Base-by-base conservation (phyloP, 2,113 vertebrate genomes). In the Xenopus laevis region DNA sequence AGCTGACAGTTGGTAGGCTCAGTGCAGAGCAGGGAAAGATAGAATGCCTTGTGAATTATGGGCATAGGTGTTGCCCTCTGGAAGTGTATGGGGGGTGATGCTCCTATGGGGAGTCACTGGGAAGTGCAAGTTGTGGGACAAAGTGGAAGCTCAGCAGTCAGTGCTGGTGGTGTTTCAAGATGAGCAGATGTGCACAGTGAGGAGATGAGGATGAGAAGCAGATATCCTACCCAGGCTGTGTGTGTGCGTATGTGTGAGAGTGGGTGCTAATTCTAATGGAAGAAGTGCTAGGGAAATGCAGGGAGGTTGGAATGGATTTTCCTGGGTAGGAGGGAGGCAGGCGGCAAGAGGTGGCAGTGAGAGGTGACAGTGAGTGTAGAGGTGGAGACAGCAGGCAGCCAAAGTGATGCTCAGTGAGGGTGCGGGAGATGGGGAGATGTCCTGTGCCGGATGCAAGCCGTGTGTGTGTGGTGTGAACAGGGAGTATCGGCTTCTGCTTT, bases 391-490 rank as follows among this genome's bases (percentile, higher is more conserved):
- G 10, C 7, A 9, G 53, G 17, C 53, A 27, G 23, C 23, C 23
- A 8, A 55, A 27, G 23, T n/a, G 53, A 16, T 55, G 53, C 15
- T n/a, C 8, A 27, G 23, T 2, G 23, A 27, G 23, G 23, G n/a
- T n/a, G n/a, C n/a, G n/a, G 16, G 53, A 5, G 15, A 55, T 60
- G 58, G 65, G 18, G 20, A 7, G 60, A 33, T 20, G 73, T 17
- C 18, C n/a, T 13, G 27, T 64, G 66, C 52, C 23, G 66, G 21
- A 68, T 68, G 73, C 65, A 44, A 63, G 64, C 61, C n/a, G n/a
- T 27, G 23, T 57, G 72, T 71, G 47, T 69, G 65, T 68, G 72
- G 72, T 47, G 23, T 67, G 57, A 12, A 58, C 30, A 60, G 57
- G 65, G 64, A 46, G 30, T 65, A 64, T 30, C 47, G 45, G 60